Percentiles rank a stretch among this genome's conserved stretches.
Conservation (phyloP, 2,888 invertebrate genomes). For the Drosophila borborema region DNA sequence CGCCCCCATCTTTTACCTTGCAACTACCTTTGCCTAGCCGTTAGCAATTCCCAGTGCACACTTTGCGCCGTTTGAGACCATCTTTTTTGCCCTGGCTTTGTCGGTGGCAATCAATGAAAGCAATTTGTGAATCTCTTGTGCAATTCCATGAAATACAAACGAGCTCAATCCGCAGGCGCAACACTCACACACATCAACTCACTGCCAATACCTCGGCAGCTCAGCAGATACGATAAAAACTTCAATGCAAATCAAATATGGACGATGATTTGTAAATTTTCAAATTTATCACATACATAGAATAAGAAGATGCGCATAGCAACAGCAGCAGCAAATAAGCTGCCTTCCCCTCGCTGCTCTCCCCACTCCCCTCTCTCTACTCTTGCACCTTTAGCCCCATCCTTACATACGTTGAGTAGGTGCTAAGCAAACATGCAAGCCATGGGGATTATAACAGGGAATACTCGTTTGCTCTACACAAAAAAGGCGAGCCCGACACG, state of each 20-base stretch:
- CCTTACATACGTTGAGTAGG: slow-evolving; percentile 46
- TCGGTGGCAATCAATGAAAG: slow-evolving; percentile 75
- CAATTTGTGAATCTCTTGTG: slow-evolving; percentile 75
- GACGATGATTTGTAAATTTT: slow-evolving; percentile 78
- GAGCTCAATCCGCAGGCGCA: slow-evolving; percentile 59
- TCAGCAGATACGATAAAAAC: slow-evolving; percentile 34
- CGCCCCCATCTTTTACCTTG: not conserved
- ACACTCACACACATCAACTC: slow-evolving; percentile 14
- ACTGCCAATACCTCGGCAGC: too few species aligned
- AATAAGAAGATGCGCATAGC: slow-evolving; percentile 15
- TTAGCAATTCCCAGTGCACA: slow-evolving; percentile 8
- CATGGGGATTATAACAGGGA: slow-evolving; percentile 67
- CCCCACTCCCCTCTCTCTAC: not conserved
- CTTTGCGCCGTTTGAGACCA: slow-evolving; percentile 24
- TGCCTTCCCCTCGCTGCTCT: not conserved
- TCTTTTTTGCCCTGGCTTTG: slow-evolving; percentile 47
- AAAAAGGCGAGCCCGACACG: slow-evolving; percentile 62
- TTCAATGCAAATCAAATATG: slow-evolving; percentile 77
- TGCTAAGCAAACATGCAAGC: slow-evolving; percentile 76
- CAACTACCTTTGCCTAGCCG: not conserved
- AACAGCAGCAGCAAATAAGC: slow-evolving; percentile 31
- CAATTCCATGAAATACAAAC: slow-evolving; percentile 66
- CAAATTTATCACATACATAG: slow-evolving; percentile 66
- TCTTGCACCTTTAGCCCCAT: not conserved
- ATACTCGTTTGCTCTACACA: slow-evolving; percentile 52